These are phyloP conservation scores for Semicossyphus pulcher DNA, from an alignment of 2,113 vertebrate species.

Conservation along the genomic window DNA sequence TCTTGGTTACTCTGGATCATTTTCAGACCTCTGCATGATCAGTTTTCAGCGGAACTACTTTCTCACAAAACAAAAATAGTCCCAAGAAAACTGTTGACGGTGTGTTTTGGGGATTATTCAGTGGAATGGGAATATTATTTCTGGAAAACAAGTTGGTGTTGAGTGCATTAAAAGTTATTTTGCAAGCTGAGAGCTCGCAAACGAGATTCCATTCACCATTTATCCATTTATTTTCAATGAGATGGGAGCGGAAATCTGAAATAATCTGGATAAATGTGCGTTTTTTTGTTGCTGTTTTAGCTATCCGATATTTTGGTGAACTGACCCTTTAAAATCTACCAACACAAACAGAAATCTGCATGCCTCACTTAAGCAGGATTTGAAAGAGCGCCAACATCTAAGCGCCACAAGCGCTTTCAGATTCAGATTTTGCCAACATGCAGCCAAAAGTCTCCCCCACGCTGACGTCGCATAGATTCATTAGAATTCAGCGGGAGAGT, in stretches of 20 bases:
- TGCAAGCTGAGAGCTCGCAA: conserved; percentile 25
- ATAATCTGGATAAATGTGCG: not conserved
- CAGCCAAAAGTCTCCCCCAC: not conserved
- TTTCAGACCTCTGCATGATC: not conserved
- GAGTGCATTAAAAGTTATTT: conserved; percentile 29
- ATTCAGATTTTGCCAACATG: not conserved
- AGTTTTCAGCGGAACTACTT: conserved; percentile 5
- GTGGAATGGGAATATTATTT: conserved; percentile 15
- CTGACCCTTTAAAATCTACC: no score
- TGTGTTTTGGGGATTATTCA: conserved; percentile 13
- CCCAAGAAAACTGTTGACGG: conserved; percentile 8
- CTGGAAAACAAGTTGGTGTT: conserved; percentile 12
- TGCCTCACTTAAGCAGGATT: not conserved
- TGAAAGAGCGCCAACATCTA: not conserved
- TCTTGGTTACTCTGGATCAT: not conserved
- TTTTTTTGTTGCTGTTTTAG: not conserved
- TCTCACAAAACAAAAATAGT: not conserved
- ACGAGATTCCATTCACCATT: conserved; percentile 35
- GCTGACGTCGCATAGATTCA: conserved; percentile 6
- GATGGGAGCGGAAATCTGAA: not conserved
- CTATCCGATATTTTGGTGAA: no score
- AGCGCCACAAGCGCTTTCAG: not conserved
- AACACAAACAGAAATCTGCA: not conserved
- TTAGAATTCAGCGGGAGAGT: conserved; percentile 35
- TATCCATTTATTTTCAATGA: conserved; percentile 19